Conservation (phyloP, 2,797 vertebrate genomes). For the Macrochelys suwanniensis region DNA sequence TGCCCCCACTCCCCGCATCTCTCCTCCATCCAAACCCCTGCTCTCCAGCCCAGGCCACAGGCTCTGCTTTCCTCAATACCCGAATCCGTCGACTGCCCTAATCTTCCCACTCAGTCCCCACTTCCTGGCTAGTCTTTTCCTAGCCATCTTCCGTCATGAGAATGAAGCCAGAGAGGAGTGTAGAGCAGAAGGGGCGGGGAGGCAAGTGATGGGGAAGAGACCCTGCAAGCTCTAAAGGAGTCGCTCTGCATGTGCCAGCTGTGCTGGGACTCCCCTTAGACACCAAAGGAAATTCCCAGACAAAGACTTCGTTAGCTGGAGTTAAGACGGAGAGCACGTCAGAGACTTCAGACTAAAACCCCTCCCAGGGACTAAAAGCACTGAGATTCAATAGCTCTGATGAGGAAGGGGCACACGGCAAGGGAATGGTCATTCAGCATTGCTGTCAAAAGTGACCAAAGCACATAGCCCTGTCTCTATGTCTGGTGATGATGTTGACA, state of each 20-base stretch:
- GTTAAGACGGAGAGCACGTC: not conserved
- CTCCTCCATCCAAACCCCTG: not conserved
- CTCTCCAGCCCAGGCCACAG: not conserved
- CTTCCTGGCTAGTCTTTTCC: not conserved
- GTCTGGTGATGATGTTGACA: not conserved
- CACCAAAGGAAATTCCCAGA: not conserved
- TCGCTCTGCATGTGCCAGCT: not conserved
- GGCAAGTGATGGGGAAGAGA: not conserved
- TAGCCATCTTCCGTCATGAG: not conserved
- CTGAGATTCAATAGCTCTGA: not conserved
- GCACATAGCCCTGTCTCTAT: not conserved
- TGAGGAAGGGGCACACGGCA: not conserved
- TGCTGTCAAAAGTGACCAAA: not conserved
- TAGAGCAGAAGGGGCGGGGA: not conserved
- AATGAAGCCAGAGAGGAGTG: not conserved
- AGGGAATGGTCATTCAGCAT: not conserved
- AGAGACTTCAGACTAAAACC: not conserved
- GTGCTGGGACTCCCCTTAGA: not conserved
- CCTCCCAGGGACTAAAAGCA: not conserved
- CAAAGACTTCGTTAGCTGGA: not conserved
- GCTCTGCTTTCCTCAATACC: not conserved
- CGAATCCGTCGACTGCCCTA: not conserved
- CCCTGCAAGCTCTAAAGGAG: not conserved
- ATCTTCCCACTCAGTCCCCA: not conserved
- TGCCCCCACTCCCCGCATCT: not conserved